Base-by-base conservation (phyloP, 2,113 vertebrate species). In the Sinocyclocheilus anshuiensis region DNA sequence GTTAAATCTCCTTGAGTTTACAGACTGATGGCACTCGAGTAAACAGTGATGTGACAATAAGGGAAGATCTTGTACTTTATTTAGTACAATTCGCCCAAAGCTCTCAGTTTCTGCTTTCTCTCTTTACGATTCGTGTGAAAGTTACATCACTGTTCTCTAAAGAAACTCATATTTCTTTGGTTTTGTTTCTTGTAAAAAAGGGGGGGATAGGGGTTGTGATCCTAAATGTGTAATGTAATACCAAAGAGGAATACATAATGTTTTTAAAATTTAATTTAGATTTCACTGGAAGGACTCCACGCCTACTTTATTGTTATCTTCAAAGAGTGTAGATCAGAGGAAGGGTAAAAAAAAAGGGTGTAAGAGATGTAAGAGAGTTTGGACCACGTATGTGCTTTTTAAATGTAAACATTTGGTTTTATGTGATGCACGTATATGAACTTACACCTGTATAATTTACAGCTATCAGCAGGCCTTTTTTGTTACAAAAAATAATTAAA, bases 11-110 rank as follows among this genome's bases (percentile, higher is more conserved):
- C 87, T 71, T 88, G 53, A 84, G 91, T 94, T 94, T 93, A 94
- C 88, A 93, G 83, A 87, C 69, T 67, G 55, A 87, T 92, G 92
- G 83, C 92, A 90, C 90, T 84, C 83, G 67, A 92, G 92, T 94
- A 94, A 94, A 93, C 92, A 86, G 87, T 91, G 89, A 87, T 48
- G 85, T 77, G 89, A 93, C 91, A 93, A 88, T 92, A 89, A 91
- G 74, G 88, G 88, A 81, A 91, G 90, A 81, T 84, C 87, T 55
- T 67, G 57, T 87, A 90, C 86, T 84, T 94, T 93, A 90, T 94
- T 92, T 89, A 82, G 88, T 86, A 83, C 89, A 86, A 88, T 83
- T 72, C 80, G 87, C 93, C 91, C 85, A 85, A 86, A 69, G 65
- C 53, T 79, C 76, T 77, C 71, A 39, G 83, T 77, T 86, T 89